A percentile compares a stretch with the other conserved stretches of the same genome.
phyloP scores from a whole-genome alignment of 2,113 vertebrate species.

The Pygoscelis adeliae region DNA sequence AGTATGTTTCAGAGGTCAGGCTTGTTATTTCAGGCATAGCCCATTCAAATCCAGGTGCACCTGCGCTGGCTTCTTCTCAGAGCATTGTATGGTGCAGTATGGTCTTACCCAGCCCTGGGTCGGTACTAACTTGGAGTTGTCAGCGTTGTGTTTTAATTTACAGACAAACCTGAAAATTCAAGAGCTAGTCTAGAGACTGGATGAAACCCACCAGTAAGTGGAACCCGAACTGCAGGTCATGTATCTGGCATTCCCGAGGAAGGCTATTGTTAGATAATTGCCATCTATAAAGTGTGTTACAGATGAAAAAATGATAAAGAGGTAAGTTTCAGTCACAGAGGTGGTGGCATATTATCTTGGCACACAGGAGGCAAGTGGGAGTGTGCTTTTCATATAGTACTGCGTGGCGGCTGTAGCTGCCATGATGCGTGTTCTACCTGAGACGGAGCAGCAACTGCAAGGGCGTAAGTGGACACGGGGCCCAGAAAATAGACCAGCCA shows the following conservation, averaged over 20 bases:
- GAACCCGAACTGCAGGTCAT: background rate
- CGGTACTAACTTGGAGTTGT: background rate
- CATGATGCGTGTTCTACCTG: background rate
- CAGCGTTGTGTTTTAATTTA: background rate
- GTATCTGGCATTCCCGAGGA: background rate
- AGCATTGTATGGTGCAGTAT: too few relatives aligned
- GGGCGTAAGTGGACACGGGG: slow-evolving; percentile 14
- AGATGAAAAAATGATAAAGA: background rate
- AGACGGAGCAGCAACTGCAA: slow-evolving; percentile 56
- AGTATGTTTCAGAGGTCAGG: background rate
- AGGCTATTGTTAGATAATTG: background rate
- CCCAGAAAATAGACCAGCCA: slow-evolving; percentile 62
- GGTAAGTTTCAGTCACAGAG: slow-evolving; percentile 28
- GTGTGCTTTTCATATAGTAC: slow-evolving; percentile 3
- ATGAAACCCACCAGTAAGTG: background rate
- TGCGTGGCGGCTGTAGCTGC: slow-evolving; percentile 29
- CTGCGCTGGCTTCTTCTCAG: background rate
- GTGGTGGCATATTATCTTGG: background rate
- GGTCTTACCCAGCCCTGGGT: background rate
- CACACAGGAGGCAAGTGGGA: background rate
- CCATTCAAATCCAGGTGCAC: background rate
- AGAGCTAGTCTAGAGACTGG: background rate
- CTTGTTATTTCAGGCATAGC: background rate
- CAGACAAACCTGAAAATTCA: background rate
- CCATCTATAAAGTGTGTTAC: background rate